A percentile compares a stretch with the other conserved stretches of the same genome.
These are phyloP conservation scores for Forbesichthys agassizii DNA, from an alignment of 2,113 vertebrate genomes.

Conservation along the genomic window DNA sequence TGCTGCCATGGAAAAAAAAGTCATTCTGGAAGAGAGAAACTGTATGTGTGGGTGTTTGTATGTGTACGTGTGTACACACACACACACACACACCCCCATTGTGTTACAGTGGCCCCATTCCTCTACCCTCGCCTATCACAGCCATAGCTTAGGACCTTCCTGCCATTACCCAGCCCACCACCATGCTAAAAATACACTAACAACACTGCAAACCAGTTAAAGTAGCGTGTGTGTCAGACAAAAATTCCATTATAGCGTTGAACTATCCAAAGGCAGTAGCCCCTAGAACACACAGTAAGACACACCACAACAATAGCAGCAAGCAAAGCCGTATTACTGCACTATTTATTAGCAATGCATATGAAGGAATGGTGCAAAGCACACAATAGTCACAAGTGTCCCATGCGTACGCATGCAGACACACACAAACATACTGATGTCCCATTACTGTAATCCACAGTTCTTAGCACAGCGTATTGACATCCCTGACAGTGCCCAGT, in stretches of 20 bases:
- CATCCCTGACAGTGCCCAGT: background rate
- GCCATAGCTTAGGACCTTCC: constrained; percentile 59
- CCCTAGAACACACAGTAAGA: constrained; percentile 18
- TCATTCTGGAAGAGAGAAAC: constrained; percentile 28
- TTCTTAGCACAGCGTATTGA: too few relatives aligned
- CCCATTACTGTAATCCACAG: too few relatives aligned
- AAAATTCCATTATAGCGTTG: constrained; percentile 31
- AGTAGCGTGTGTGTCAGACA: constrained; percentile 20
- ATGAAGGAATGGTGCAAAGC: background rate
- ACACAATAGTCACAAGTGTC: background rate
- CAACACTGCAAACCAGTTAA: constrained; percentile 61
- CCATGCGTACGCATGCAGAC: background rate
- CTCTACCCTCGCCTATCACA: constrained; percentile 18
- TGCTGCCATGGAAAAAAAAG: constrained; percentile 59
- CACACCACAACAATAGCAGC: background rate
- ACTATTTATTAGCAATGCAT: background rate
- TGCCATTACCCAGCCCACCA: constrained; percentile 50
- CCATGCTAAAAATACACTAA: constrained; percentile 38
- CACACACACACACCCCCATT: too few relatives aligned
- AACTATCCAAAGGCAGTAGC: constrained; percentile 24
- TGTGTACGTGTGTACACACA: background rate
- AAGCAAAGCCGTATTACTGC: too few relatives aligned
- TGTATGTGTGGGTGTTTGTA: background rate
- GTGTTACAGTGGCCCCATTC: too few relatives aligned
- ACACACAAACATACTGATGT: background rate